Evolutionary conservation across 64 coral and sea anemone species (phyloP), one percentile per base, ranked within the genome.

Genomic region (Montipora foliosa): DNA sequence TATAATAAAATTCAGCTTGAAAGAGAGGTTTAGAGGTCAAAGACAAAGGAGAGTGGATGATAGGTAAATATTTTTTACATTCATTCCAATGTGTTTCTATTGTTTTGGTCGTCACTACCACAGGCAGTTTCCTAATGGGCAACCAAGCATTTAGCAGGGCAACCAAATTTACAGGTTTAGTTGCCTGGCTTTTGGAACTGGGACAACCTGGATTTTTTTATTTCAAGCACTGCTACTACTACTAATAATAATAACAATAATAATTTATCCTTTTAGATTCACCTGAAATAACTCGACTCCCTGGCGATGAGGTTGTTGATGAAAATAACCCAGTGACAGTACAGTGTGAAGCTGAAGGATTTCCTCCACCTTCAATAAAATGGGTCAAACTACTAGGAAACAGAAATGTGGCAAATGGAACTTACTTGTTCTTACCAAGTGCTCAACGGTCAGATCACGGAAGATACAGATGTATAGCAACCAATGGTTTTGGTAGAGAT

Each of bases 391-490:
- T 84, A 16, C 58, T 14, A 21, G 79, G 79, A 6, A 85, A 92
- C 69, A 73, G 17, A 49, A 44, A 58, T 47, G 66, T 92, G 21
- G 25, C 12, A 15, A 74, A 71, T 53, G 90, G 90, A 14, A 74
- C 53, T 20, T 62, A 24, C 47, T 85, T 76, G 48, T 46, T 74
- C 8, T 77, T 85, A 57, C 21, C 11, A 57, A 77, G 19, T 61
- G 90, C 75, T 7, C 67, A 71, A 50, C 67, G 80, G 3, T 15
- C 79, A 62, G 80, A 92, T 25, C 68, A 86, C 14, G 90, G 90
- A n/a, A 5, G 57, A 44, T 92, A 92, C 80, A 80, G 80, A 62
- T 92, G 90, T 16, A 85, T 85, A 49, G 90, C 90, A 16, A 47
- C n/a, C 72, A 92, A 92, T 75, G 72, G 71, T 21, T 60, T 92